Conservation (phyloP, 2,113 vertebrate species). For the Psittacula cyanocephala region DNA sequence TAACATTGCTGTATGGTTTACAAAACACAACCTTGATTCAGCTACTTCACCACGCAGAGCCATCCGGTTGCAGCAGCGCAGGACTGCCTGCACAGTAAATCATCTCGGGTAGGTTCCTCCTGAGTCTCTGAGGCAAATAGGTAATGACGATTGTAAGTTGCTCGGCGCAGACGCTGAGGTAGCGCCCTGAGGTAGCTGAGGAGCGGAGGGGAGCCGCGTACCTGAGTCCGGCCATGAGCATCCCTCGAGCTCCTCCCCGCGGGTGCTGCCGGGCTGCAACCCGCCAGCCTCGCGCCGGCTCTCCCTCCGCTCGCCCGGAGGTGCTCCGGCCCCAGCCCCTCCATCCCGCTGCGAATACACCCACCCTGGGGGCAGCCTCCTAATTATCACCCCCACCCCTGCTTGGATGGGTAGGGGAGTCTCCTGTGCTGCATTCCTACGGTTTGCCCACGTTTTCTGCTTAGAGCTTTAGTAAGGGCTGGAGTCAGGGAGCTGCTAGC, state of each 20-base stretch:
- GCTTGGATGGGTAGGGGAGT: fast-evolving
- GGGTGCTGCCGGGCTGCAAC: neutral
- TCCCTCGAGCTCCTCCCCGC: neutral
- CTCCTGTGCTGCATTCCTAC: too few relatives aligned
- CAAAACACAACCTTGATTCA: neutral
- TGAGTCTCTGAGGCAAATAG: neutral
- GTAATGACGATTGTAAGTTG: neutral
- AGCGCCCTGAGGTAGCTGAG: neutral
- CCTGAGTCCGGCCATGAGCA: neutral
- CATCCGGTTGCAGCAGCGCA: fast-evolving
- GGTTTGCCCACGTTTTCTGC: neutral
- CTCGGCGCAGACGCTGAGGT: neutral
- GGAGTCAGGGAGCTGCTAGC: neutral
- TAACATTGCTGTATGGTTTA: neutral
- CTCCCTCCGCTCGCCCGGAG: fast-evolving
- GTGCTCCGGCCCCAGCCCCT: too few relatives aligned
- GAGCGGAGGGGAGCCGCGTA: neutral
- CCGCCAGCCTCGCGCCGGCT: fast-evolving
- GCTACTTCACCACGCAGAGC: fast-evolving
- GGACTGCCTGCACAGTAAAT: neutral
- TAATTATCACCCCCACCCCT: fast-evolving
- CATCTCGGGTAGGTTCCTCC: neutral
- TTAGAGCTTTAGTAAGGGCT: neutral
- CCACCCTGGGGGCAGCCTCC: too few relatives aligned
- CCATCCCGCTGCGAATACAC: neutral